phyloP scores from a whole-genome alignment of 2,888 invertebrate species.

The Hololepta plana region DNA sequence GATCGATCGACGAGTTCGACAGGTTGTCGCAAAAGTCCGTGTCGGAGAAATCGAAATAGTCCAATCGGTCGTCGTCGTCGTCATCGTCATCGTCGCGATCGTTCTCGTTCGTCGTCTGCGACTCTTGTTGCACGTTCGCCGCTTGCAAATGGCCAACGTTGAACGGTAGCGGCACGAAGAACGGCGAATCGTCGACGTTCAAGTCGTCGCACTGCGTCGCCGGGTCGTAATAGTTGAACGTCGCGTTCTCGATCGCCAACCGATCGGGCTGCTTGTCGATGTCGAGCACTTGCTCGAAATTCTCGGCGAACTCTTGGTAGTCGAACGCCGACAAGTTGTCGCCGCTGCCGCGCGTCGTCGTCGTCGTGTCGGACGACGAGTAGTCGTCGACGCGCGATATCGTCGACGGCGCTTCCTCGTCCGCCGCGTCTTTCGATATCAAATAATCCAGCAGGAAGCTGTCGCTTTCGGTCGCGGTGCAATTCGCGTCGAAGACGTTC shows the following conservation, averaged over 20 bases:
- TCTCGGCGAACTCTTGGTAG: slow-evolving; percentile 21
- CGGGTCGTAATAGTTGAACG: slow-evolving; percentile 1
- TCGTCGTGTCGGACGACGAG: not conserved
- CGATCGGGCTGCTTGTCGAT: slow-evolving; percentile 7
- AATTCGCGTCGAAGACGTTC: slow-evolving; percentile 6
- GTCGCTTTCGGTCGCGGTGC: slow-evolving; percentile 7
- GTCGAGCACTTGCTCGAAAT: slow-evolving; percentile 20
- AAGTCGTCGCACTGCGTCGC: not conserved
- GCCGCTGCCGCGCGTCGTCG: not conserved
- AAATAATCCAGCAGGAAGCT: slow-evolving; percentile 10
- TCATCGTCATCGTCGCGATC: slow-evolving; percentile 3
- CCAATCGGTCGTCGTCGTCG: slow-evolving; percentile 8
- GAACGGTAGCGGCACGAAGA: slow-evolving; percentile 16
- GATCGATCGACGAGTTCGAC: slow-evolving; percentile 17
- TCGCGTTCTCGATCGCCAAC: slow-evolving; percentile 3
- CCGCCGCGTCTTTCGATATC: slow-evolving; percentile 8
- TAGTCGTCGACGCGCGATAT: too few species aligned
- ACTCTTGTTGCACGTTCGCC: too few species aligned
- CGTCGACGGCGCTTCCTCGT: slow-evolving; percentile 3
- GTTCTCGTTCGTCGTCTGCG: too few species aligned
- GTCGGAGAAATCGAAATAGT: slow-evolving; percentile 15
- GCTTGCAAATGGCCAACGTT: too few species aligned
- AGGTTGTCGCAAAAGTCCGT: slow-evolving; percentile 19
- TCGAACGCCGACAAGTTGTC: slow-evolving; percentile 15
- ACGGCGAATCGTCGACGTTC: slow-evolving; percentile 9